Evolutionary conservation across 2,888 invertebrate genomes (phyloP).

Genomic region (Agapostemon virescens): DNA sequence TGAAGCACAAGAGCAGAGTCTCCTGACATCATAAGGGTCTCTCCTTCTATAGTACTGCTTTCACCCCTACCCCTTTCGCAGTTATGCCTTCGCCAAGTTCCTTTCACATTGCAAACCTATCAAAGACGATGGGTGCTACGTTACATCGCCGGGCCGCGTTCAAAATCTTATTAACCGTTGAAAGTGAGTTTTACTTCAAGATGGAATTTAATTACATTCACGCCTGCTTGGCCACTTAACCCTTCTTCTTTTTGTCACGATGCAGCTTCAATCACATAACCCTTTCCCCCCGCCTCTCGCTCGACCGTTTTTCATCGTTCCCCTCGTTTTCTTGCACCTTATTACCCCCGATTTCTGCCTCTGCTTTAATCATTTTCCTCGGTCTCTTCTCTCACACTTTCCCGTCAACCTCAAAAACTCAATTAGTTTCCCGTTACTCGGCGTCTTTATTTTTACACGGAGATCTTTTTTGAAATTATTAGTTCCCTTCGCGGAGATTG

Average conservation of each 20-base stretch:
- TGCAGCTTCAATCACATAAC: conserved; percentile 43
- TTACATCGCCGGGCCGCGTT: conserved; percentile 70
- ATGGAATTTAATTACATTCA: conserved; percentile 75
- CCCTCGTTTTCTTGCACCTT: conserved; percentile 13
- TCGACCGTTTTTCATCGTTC: conserved; percentile 1
- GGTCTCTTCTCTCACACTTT: conserved; percentile 14
- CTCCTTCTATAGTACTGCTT: conserved; percentile 37
- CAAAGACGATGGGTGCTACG: conserved; percentile 59
- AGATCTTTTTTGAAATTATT: conserved; percentile 53
- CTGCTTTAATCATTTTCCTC: conserved; percentile 43
- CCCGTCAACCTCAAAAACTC: conserved; percentile 36
- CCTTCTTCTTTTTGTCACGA: conserved; percentile 55
- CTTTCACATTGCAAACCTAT: conserved; percentile 50
- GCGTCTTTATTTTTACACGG: conserved; percentile 68
- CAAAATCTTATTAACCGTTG: conserved; percentile 76
- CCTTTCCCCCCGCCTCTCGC: neutral
- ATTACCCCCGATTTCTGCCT: conserved; percentile 16
- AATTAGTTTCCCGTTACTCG: conserved; percentile 62
- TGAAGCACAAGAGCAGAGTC: conserved; percentile 49
- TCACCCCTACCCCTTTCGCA: conserved; percentile 18
- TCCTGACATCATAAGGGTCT: conserved; percentile 52
- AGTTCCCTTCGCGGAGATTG: conserved; percentile 68
- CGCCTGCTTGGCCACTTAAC: conserved; percentile 62
- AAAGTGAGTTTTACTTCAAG: conserved; percentile 75
- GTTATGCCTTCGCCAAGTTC: conserved; percentile 18